phyloP scores from a whole-genome alignment of 2,888 invertebrate species.

The Drosophila merina region DNA sequence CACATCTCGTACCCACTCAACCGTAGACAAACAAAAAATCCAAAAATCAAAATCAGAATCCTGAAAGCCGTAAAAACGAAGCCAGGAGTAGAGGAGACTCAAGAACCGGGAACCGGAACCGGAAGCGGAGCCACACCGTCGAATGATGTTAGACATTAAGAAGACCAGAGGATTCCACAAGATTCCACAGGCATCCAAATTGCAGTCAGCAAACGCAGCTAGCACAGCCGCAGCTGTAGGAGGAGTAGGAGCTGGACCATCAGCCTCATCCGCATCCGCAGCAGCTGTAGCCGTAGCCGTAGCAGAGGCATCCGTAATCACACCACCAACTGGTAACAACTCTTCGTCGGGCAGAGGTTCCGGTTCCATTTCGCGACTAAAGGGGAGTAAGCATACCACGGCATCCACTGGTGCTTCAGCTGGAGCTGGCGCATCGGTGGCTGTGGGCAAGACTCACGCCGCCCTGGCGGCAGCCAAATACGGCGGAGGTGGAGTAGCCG shows the following conservation, averaged over 20 bases:
- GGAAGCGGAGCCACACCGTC: constrained; percentile 27
- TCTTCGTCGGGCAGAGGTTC: background rate
- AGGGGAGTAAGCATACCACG: constrained; percentile 1
- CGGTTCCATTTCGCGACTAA: constrained; percentile 1
- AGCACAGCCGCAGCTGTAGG: constrained; percentile 9
- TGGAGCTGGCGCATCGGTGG: constrained; percentile 20
- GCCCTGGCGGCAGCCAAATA: constrained; percentile 26
- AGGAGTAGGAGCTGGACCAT: constrained; percentile 12
- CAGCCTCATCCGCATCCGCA: background rate
- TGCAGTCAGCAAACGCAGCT: constrained; percentile 53
- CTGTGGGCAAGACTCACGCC: constrained; percentile 23
- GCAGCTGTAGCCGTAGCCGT: background rate
- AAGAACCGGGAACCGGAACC: constrained; percentile 14
- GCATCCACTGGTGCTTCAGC: background rate
- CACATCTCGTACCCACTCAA: constrained; percentile 24
- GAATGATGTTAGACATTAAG: constrained; percentile 82
- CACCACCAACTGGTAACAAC: background rate
- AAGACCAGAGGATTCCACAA: constrained; percentile 80
- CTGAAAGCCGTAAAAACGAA: background rate
- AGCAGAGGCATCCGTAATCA: constrained; percentile 4
- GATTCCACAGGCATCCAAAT: constrained; percentile 75
- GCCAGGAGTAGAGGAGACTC: constrained; percentile 5
- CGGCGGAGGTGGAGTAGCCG: constrained; percentile 39
- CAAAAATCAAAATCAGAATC: background rate
- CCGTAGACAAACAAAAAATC: constrained; percentile 14